Conservation (phyloP, 2,888 invertebrate genomes). For the Oligia fasciuncula region DNA sequence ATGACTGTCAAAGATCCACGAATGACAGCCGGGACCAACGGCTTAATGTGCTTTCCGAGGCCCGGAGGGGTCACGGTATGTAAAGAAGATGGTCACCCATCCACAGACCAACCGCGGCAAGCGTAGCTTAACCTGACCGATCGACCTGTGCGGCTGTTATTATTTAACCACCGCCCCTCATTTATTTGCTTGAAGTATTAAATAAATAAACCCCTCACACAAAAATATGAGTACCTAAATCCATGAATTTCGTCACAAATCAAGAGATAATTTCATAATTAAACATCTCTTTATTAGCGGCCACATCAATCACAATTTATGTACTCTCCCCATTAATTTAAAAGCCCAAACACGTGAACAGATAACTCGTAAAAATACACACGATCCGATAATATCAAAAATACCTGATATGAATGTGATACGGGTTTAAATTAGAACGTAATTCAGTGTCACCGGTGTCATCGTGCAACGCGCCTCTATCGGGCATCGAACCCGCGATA, state of each 20-base stretch:
- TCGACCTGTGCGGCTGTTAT: no score
- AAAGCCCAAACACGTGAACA: constrained; percentile 39
- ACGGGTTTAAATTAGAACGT: constrained; percentile 59
- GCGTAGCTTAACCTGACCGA: no score
- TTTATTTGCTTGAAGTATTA: no score
- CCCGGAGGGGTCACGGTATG: no score
- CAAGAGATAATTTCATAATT: constrained; percentile 33
- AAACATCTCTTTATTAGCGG: constrained; percentile 26
- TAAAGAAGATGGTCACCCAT: no score
- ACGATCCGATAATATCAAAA: constrained; percentile 41
- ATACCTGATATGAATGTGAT: constrained; percentile 54
- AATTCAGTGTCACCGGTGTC: constrained; percentile 83
- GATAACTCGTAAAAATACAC: constrained; percentile 45
- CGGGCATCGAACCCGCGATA: constrained; percentile 83
- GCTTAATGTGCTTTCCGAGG: no score
- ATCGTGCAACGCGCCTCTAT: constrained; percentile 69
- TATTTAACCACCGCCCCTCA: no score
- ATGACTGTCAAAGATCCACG: no score
- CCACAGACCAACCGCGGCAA: no score
- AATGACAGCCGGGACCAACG: no score
- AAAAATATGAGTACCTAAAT: not conserved
- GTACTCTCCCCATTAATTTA: constrained; percentile 21
- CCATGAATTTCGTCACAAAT: constrained; percentile 2
- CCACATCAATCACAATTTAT: constrained; percentile 10
- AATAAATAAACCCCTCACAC: constrained; percentile 1